phyloP scores from a whole-genome alignment of 92 coral and sea anemone species.

The Epizoanthus ramosus region DNA sequence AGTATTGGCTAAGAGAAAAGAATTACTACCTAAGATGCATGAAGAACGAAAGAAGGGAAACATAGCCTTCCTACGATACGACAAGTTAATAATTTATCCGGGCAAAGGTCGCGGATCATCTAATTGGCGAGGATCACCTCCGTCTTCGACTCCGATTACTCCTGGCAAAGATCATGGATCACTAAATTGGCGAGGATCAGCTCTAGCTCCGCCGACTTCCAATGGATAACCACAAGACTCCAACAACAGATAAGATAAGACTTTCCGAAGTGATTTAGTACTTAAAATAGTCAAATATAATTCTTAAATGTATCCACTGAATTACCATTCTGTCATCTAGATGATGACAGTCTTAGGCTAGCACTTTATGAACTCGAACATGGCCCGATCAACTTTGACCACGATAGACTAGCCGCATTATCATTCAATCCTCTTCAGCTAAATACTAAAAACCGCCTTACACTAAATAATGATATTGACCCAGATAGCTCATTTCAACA shows the following conservation, averaged over 20 bases:
- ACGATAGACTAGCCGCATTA: slow-evolving; percentile 36
- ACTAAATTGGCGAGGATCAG: neutral
- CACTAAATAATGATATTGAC: slow-evolving; percentile 36
- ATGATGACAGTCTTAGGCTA: slow-evolving; percentile 40
- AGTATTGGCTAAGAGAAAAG: slow-evolving; percentile 20
- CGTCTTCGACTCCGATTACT: slow-evolving; percentile 1
- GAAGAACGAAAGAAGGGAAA: slow-evolving; percentile 42
- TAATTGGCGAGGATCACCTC: neutral
- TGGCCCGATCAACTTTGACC: slow-evolving; percentile 32
- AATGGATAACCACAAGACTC: neutral
- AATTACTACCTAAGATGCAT: slow-evolving; percentile 33
- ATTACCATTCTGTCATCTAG: slow-evolving; percentile 47
- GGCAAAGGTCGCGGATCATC: neutral
- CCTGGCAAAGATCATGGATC: too few relatives aligned
- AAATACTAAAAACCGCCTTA: slow-evolving; percentile 36
- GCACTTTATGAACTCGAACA: slow-evolving; percentile 49
- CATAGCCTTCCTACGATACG: slow-evolving; percentile 34
- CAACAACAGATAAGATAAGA: neutral
- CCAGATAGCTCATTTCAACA: slow-evolving; percentile 9
- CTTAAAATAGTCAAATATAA: neutral
- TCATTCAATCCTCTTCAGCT: slow-evolving; percentile 43
- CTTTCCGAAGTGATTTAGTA: neutral
- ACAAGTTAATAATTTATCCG: slow-evolving; percentile 13
- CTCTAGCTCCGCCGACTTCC: too few relatives aligned
- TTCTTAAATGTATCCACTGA: neutral